phyloP scores from a whole-genome alignment of 2,888 invertebrate species.

The Plebejus melissa region DNA sequence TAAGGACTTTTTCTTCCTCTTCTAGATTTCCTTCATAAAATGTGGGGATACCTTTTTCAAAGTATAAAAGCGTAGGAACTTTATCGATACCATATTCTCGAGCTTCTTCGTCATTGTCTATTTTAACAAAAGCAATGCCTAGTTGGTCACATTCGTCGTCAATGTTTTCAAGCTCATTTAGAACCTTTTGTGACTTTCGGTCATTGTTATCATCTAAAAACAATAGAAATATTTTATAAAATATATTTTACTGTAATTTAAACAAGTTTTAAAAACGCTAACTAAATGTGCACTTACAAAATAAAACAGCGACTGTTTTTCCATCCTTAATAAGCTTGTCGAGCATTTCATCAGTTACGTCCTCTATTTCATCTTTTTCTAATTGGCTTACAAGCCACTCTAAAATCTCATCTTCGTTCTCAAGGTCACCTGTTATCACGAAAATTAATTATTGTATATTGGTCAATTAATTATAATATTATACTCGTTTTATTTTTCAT shows the following conservation, averaged over 20 bases:
- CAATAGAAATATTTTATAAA: constrained; percentile 30
- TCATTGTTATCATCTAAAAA: constrained; percentile 91
- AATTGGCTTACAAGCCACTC: constrained; percentile 93
- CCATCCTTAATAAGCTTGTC: constrained; percentile 93
- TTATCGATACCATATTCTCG: constrained; percentile 94
- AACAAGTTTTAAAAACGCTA: background rate
- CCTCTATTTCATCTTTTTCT: constrained; percentile 96
- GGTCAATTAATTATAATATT: background rate
- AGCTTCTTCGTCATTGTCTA: constrained; percentile 93
- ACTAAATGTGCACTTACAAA: constrained; percentile 82
- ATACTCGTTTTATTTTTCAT: background rate
- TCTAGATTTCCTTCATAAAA: constrained; percentile 90
- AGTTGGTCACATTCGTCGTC: constrained; percentile 94
- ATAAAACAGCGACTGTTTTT: constrained; percentile 92
- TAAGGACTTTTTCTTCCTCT: constrained; percentile 92
- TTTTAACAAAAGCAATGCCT: constrained; percentile 94
- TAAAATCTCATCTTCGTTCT: constrained; percentile 92
- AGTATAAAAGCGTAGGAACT: constrained; percentile 90
- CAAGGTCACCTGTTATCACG: constrained; percentile 82
- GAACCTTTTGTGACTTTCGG: constrained; percentile 89
- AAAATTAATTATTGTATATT: background rate
- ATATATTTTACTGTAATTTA: background rate
- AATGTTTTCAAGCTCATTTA: constrained; percentile 94
- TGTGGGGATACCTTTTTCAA: constrained; percentile 87
- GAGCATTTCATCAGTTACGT: constrained; percentile 96